phyloP scores from a whole-genome alignment of 2,797 vertebrate genomes.

The Pelobates cultripes region DNA sequence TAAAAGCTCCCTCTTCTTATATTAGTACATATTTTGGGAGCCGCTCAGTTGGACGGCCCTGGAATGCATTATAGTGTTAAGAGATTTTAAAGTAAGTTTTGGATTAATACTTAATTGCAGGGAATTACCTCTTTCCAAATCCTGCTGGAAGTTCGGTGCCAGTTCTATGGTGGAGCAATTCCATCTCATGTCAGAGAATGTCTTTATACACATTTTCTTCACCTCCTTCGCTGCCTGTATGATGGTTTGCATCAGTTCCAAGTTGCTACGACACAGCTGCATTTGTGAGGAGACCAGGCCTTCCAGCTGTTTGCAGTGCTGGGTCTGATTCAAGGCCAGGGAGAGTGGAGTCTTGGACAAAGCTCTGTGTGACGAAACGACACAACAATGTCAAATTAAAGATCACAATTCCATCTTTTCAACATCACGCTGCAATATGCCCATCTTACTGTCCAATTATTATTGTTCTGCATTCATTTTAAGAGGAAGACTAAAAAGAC shows the following conservation, averaged over 20 bases:
- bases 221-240: slow-evolving; percentile 90
- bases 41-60: background rate
- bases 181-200: slow-evolving; percentile 96
- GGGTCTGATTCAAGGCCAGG: slow-evolving; percentile 90
- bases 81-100: background rate
- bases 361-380: slow-evolving; percentile 73
- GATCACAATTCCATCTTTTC: background rate
- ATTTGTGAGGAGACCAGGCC: slow-evolving; percentile 93
- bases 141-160: slow-evolving; percentile 86
- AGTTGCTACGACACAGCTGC: slow-evolving; percentile 94
- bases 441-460: too few relatives aligned
- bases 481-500: too few relatives aligned
- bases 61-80: background rate
- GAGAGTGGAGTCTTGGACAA: slow-evolving; percentile 82
- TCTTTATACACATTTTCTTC: slow-evolving; percentile 93
- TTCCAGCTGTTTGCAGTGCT: slow-evolving; percentile 93
- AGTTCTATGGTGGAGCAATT: slow-evolving; percentile 96
- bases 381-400: background rate
- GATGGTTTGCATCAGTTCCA: slow-evolving; percentile 95
- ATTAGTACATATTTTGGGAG: too few relatives aligned
- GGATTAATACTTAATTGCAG: background rate
- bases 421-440: too few relatives aligned
- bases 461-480: too few relatives aligned
- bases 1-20: too few relatives aligned
- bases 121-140: slow-evolving; percentile 92